Base-by-base conservation (phyloP, 2,888 invertebrate genomes). In the Ophioninae sp. region DNA sequence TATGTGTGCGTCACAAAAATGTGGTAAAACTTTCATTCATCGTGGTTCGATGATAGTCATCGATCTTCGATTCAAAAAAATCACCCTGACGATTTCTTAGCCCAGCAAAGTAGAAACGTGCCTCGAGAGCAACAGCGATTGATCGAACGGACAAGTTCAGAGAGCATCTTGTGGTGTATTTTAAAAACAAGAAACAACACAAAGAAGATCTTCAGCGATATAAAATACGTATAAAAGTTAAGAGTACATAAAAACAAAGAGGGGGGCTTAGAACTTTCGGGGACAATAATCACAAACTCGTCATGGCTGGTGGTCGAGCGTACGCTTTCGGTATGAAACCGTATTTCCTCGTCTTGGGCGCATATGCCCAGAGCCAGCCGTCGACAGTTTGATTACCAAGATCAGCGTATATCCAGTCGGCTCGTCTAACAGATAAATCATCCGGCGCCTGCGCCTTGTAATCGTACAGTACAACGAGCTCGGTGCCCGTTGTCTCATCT, bases 281-380 rank as follows among this genome's bases (percentile, higher is more conserved):
- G 23, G 61, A 57, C 50, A 50, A 17, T 69, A 85, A 86, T 94
- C 93, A 97, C 87, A 97, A 95, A 88, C 97, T 96, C 41, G 98
- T 98, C 95, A 98, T 98, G 86, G 98, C 98, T 13, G 98, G 98
- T 6, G 98, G 97, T 21, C 98, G 94, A 8, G 98, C 98, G 91
- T 98, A 98, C 0, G 98, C 98, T 91, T 98, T 98, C 80, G 98
- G 98, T 86, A 99, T 98, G 93, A 98, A 98, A 56, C 99, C 99
- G 91, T 98, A 98, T 92, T 98, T 97, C 41, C 97, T 94, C 2
- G 97, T 96, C 93, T 97, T 97, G 8, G 98, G 98, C 10, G 98
- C 98, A 94, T 98, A 98, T 0, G 98, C 97, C 98, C 97, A 98
- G 86, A 98, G 94, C 98, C 97, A 98, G 57, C 98, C 98, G 93